Conservation (phyloP, 2,113 vertebrate genomes). For the Nothocercus julius region DNA sequence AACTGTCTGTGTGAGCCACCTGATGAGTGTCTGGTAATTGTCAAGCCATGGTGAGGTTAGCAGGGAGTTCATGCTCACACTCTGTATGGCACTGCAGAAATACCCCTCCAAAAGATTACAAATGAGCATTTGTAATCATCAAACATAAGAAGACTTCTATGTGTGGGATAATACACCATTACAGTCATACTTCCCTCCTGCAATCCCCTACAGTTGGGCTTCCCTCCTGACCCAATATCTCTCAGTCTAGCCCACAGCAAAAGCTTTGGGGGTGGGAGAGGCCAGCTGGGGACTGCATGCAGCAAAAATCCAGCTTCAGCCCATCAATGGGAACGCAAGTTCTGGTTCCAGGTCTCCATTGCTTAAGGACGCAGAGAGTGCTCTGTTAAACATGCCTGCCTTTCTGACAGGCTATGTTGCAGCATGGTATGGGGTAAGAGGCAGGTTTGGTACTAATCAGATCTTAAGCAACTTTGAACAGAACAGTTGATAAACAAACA, state of each 20-base stretch:
- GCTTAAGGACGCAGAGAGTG: background rate
- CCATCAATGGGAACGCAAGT: background rate
- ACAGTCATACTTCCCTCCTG: background rate
- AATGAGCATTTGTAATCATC: background rate
- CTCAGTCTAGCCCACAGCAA: background rate
- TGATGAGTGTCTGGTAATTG: background rate
- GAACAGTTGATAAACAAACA: background rate
- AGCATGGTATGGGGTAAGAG: background rate
- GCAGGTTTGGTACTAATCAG: background rate
- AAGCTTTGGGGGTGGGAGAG: background rate
- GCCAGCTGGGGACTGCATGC: background rate
- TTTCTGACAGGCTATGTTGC: background rate
- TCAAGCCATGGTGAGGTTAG: background rate
- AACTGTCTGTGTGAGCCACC: background rate
- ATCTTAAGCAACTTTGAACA: background rate
- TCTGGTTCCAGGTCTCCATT: background rate
- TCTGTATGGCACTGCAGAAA: background rate
- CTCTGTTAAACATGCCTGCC: background rate
- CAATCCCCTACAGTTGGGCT: background rate
- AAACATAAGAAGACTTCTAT: background rate
- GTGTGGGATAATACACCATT: background rate
- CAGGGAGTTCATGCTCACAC: background rate
- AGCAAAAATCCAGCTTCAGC: background rate
- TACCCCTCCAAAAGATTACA: background rate
- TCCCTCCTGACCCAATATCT: background rate